These are phyloP conservation scores for Halictus ligatus DNA, from an alignment of 2,888 invertebrate genomes.

Conservation along the genomic window DNA sequence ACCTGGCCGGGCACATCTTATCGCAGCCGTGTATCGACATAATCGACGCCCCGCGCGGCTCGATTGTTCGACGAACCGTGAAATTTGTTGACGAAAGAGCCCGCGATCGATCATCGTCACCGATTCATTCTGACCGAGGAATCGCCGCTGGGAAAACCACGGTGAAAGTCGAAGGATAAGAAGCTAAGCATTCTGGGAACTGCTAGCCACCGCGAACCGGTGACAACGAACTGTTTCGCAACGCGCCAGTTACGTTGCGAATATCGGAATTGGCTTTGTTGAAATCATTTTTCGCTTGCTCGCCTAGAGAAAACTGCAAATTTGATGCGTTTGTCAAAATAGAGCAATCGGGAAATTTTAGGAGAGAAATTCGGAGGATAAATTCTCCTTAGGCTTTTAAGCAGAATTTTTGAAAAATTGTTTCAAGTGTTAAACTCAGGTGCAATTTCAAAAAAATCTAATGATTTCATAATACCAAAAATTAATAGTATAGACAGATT, in stretches of 20 bases:
- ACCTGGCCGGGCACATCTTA: conserved; percentile 55
- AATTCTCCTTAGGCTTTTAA: no score
- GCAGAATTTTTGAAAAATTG: no score
- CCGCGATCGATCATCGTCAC: conserved; percentile 47
- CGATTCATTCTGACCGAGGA: conserved; percentile 23
- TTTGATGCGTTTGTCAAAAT: not conserved
- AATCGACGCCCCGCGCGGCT: conserved; percentile 55
- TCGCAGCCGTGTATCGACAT: conserved; percentile 62
- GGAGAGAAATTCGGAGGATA: no score
- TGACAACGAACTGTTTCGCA: not conserved
- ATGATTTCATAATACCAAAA: not conserved
- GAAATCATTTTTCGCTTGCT: not conserved
- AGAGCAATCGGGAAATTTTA: not conserved
- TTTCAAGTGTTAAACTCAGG: not conserved
- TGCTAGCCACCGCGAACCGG: not conserved
- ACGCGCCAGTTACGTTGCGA: not conserved
- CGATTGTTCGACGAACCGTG: conserved; percentile 72
- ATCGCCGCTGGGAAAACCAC: conserved; percentile 10
- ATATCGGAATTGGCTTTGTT: not conserved
- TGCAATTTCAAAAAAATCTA: not conserved
- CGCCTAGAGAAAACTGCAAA: not conserved
- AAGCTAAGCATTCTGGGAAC: not conserved
- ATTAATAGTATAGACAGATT: no score
- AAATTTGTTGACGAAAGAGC: conserved; percentile 75
- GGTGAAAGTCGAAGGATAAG: conserved; percentile 41